These are phyloP conservation scores for Phylloscopus trochilus DNA, from an alignment of 2,113 vertebrate species.

Conservation along the genomic window DNA sequence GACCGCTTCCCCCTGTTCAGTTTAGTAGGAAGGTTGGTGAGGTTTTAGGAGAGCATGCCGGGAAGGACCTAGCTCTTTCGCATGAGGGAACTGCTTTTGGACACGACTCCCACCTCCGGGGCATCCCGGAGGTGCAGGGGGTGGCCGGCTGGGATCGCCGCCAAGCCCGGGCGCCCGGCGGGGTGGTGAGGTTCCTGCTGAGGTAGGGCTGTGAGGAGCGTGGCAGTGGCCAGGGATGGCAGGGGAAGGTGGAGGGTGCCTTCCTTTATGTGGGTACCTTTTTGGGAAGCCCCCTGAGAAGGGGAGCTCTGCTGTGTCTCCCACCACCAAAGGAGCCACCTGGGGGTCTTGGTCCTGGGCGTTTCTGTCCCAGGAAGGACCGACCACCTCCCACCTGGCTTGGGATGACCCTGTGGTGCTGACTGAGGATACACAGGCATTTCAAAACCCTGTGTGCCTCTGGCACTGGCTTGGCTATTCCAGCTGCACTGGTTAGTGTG, in stretches of 20 bases:
- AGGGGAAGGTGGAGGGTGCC: accelerated
- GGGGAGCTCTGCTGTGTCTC: background rate
- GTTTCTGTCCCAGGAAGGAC: background rate
- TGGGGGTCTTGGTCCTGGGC: background rate
- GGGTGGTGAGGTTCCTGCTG: background rate
- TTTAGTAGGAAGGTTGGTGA: constrained; percentile 99
- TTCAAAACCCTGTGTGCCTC: background rate
- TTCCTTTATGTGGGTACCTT: background rate
- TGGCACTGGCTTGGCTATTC: background rate
- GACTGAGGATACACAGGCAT: background rate
- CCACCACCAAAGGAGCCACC: background rate
- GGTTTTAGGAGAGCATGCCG: constrained; percentile 94
- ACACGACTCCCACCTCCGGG: constrained; percentile 29
- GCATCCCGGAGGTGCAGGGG: background rate
- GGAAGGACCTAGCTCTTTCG: constrained; percentile 98
- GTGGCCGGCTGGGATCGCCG: background rate
- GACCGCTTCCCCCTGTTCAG: constrained; percentile 99
- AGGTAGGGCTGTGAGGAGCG: background rate
- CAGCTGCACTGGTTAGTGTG: accelerated
- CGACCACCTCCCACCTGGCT: background rate
- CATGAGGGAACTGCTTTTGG: constrained; percentile 73
- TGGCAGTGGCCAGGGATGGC: accelerated
- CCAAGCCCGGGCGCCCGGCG: accelerated
- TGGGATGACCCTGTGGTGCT: accelerated
- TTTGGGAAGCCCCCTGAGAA: background rate